A percentile compares a stretch with the other conserved stretches of the same genome.
phyloP scores from a whole-genome alignment of 2,888 invertebrate species.

The Galeruca laticollis region DNA sequence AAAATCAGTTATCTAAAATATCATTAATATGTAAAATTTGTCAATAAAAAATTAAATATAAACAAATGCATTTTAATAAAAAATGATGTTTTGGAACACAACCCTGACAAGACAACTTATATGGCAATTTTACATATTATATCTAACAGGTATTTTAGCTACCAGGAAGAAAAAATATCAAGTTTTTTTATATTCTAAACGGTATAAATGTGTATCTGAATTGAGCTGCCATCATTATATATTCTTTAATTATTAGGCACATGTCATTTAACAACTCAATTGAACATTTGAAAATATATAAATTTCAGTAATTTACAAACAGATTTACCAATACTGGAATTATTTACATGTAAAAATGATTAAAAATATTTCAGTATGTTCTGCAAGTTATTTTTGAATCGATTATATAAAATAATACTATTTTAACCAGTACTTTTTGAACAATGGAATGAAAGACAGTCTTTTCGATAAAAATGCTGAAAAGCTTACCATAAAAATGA shows the following conservation, averaged over 20 bases:
- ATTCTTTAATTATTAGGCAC: constrained; percentile 51
- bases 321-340: not conserved
- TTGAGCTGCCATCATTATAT: constrained; percentile 47
- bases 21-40: not conserved
- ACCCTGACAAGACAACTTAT: constrained; percentile 19
- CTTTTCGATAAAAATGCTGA: not conserved
- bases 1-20: no score
- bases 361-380: not conserved
- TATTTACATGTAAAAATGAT: constrained; percentile 2
- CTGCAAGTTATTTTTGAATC: not conserved
- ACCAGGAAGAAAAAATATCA: constrained; percentile 26
- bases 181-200: constrained; percentile 44
- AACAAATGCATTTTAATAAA: not conserved
- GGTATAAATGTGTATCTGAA: constrained; percentile 39
- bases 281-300: constrained; percentile 32
- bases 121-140: constrained; percentile 22
- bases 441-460: constrained; percentile 1
- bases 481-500: not conserved
- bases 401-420: not conserved
- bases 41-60: not conserved
- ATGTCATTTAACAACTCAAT: constrained; percentile 47
- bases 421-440: not conserved
- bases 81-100: constrained; percentile 5
- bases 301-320: constrained; percentile 22
- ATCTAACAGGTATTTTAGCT: constrained; percentile 11